A percentile compares a stretch with the other conserved stretches of the same genome.
Evolutionary conservation across 2,888 invertebrate species (phyloP).

Genomic region (Hyles lineata): DNA sequence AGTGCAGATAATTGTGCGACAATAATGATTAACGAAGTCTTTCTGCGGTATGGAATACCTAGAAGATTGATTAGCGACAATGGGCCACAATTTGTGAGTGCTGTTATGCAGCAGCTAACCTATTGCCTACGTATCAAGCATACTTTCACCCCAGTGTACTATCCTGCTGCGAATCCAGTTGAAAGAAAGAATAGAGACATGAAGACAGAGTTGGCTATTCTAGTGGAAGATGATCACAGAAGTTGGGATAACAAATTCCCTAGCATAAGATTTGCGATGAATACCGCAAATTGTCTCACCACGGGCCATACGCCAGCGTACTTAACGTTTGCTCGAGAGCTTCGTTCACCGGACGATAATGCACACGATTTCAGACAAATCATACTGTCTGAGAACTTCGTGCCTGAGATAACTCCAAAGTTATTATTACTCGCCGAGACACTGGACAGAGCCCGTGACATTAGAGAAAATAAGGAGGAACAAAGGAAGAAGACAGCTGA

Average conservation of each 20-base stretch:
- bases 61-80: slow-evolving; percentile 56
- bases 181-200: neutral
- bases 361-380: neutral
- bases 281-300: neutral
- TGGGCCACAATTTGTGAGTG: no score
- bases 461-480: slow-evolving; percentile 8
- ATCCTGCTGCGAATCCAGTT: neutral
- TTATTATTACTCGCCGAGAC: slow-evolving; percentile 8
- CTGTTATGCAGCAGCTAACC: no score
- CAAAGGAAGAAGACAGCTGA: neutral
- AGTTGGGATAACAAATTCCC: slow-evolving; percentile 1
- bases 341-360: slow-evolving; percentile 6
- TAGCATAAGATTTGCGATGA: slow-evolving; percentile 16
- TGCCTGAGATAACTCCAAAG: slow-evolving; percentile 4
- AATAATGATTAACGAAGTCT: slow-evolving; percentile 41
- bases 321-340: slow-evolving; percentile 18
- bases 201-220: slow-evolving; percentile 11
- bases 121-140: no score
- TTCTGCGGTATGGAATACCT: slow-evolving; percentile 53
- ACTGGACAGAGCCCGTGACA: neutral
- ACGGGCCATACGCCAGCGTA: slow-evolving; percentile 14
- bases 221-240: slow-evolving; percentile 11
- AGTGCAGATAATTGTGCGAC: no score
- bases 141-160: no score
- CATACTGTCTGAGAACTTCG: slow-evolving; percentile 8